Evolutionary conservation across 1,140 invertebrate species (phyloP).

Genomic region (Rhyacophila brunnea): DNA sequence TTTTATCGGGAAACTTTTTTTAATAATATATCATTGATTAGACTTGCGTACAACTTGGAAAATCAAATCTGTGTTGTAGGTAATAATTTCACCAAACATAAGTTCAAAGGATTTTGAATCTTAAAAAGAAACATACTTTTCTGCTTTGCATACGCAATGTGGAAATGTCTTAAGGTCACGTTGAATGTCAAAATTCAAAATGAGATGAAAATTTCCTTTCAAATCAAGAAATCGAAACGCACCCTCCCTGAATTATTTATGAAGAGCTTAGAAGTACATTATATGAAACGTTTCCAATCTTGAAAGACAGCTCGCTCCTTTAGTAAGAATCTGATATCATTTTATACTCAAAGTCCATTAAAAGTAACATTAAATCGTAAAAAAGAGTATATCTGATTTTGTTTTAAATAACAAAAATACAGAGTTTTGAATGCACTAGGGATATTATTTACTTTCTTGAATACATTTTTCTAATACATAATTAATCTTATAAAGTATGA

Average conservation of each 20-base stretch:
- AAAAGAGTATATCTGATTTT: not conserved
- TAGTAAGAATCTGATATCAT: conserved; percentile 15
- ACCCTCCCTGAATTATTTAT: conserved; percentile 32
- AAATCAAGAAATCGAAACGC: conserved; percentile 28
- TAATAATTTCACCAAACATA: too few relatives aligned
- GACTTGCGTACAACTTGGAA: too few relatives aligned
- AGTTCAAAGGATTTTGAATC: too few relatives aligned
- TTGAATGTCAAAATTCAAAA: not conserved
- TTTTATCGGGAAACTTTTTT: too few relatives aligned
- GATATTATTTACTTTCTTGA: not conserved
- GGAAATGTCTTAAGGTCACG: too few relatives aligned
- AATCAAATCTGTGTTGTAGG: too few relatives aligned
- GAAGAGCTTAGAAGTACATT: conserved; percentile 23
- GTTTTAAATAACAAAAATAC: not conserved
- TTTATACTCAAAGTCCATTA: conserved; percentile 22
- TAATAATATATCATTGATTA: too few relatives aligned
- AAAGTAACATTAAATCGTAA: conserved; percentile 3
- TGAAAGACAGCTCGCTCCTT: conserved; percentile 15
- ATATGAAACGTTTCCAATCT: conserved; percentile 1
- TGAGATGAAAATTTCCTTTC: conserved; percentile 20
- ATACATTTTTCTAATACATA: not conserved
- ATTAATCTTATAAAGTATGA: too few relatives aligned
- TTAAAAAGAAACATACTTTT: too few relatives aligned
- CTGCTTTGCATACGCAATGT: too few relatives aligned
- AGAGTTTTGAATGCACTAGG: not conserved